Conservation (phyloP, 1,140 invertebrate genomes). For the Cataglyphis hispanica region DNA sequence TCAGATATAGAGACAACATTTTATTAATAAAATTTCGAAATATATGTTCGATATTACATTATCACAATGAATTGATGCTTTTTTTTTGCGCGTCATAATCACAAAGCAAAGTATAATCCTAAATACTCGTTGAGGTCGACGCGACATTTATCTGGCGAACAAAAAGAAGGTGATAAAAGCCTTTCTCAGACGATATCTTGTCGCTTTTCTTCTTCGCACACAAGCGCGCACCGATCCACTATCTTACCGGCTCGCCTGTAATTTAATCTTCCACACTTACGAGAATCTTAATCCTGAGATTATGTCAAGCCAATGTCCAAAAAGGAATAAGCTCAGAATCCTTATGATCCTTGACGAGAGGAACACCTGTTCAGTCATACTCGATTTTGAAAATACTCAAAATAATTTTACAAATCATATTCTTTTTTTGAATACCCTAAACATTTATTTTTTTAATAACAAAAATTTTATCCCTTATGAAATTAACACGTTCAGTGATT, state of each 20-base stretch:
- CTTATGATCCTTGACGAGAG: conserved; percentile 61
- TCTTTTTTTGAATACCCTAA: background rate
- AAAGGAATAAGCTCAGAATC: conserved; percentile 69
- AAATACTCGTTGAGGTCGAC: conserved; percentile 32
- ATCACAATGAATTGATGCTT: background rate
- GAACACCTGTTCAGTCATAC: background rate
- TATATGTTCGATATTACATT: conserved; percentile 10
- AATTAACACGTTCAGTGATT: background rate
- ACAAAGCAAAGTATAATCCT: conserved; percentile 33
- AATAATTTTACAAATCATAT: background rate
- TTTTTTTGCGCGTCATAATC: conserved; percentile 1
- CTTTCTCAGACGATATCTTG: conserved; percentile 34
- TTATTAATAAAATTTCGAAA: conserved; percentile 45
- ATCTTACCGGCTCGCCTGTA: conserved; percentile 70
- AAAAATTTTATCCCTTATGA: background rate
- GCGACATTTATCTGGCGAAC: conserved; percentile 41
- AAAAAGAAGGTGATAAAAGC: conserved; percentile 24
- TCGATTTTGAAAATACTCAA: background rate
- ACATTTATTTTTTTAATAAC: conserved; percentile 7
- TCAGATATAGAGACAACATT: conserved; percentile 14
- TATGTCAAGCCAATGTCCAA: conserved; percentile 77
- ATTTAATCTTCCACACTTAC: conserved; percentile 82
- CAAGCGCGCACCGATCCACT: background rate
- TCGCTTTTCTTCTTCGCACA: conserved; percentile 32
- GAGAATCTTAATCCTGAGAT: conserved; percentile 81